Base-by-base conservation (phyloP, 92 coral and sea anemone genomes). In the Galaxea fascicularis region DNA sequence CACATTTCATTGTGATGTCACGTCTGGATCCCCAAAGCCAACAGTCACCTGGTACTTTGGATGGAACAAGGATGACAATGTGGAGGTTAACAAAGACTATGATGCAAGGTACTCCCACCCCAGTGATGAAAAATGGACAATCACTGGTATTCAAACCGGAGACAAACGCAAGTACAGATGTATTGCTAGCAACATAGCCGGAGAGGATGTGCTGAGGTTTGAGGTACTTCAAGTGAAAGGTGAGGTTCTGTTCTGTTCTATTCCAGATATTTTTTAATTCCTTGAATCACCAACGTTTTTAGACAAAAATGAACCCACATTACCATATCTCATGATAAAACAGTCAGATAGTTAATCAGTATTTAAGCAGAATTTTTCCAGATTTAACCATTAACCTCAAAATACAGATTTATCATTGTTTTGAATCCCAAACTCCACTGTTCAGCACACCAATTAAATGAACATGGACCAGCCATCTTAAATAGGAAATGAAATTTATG, bases 151-250 rank as follows among this genome's bases (percentile, higher is more conserved):
- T 18, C 4, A 27, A 8, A 2, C 4, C 8, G 9, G 10, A 6
- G 87, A 83, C n/a, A 2, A 4, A 45, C 65, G 65, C 3, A 31
- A 64, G 21, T 83, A 83, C 67, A 58, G 86, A 31, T 91, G 94
- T 74, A 56, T 81, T 11, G 95, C 98, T 12, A 16, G 4, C 44
- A 94, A 94, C 73, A 5, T 18, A 27, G 93, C 83, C 76, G 98
- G 95, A 4, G 7, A 31, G 63, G 81, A 35, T 12, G 21, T 15
- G 3, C 73, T 86, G 10, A 31, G 18, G 56, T 89, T 87, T 18
- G 74, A 76, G 49, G 79, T 90, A 24, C 75, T 60, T 7, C 4
- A 45, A 30, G 85, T 90, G 31, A 66, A 68, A 82, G 88, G 93
- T 90, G 54, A 68, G 86, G 64, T 45, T 17, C 28, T 27, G 28